Evolutionary conservation across 2,888 invertebrate genomes (phyloP).

Genomic region (Hypomecis atomaria): DNA sequence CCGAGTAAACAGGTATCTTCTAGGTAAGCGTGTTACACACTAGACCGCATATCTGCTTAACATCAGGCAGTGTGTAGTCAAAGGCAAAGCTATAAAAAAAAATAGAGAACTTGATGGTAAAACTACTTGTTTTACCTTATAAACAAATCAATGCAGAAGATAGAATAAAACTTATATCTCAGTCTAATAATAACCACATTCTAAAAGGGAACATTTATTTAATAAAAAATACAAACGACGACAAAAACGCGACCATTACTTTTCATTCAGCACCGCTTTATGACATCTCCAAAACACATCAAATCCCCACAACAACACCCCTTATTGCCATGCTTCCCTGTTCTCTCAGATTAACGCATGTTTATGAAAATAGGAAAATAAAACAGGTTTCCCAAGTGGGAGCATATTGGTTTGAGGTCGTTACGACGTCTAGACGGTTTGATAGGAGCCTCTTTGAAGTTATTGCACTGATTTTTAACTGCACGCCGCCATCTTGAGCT

Average conservation of each 20-base stretch:
- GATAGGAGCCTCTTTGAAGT: slow-evolving; percentile 15
- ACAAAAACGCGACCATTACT: not conserved
- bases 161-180: too few relatives aligned
- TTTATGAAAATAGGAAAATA: slow-evolving; percentile 19
- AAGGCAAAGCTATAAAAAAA: too few relatives aligned
- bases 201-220: not conserved
- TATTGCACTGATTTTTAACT: slow-evolving; percentile 13
- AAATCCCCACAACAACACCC: slow-evolving; percentile 29
- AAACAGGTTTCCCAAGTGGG: slow-evolving; percentile 17
- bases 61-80: too few relatives aligned
- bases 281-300: not conserved
- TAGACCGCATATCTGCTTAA: too few relatives aligned
- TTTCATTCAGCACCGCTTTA: not conserved
- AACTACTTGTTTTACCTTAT: too few relatives aligned
- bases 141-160: too few relatives aligned
- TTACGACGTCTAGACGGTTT: slow-evolving; percentile 32
- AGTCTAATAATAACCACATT: too few relatives aligned
- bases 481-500: slow-evolving; percentile 17
- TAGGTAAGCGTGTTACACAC: too few relatives aligned
- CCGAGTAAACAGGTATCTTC: too few relatives aligned
- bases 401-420: slow-evolving; percentile 20
- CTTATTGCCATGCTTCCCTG: slow-evolving; percentile 52
- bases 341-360: slow-evolving; percentile 50
- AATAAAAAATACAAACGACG: not conserved
- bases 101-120: too few relatives aligned